Percentiles rank a stretch among this genome's conserved stretches.
Evolutionary conservation across 2,888 invertebrate genomes (phyloP).

Genomic region (Desoria tigrina): DNA sequence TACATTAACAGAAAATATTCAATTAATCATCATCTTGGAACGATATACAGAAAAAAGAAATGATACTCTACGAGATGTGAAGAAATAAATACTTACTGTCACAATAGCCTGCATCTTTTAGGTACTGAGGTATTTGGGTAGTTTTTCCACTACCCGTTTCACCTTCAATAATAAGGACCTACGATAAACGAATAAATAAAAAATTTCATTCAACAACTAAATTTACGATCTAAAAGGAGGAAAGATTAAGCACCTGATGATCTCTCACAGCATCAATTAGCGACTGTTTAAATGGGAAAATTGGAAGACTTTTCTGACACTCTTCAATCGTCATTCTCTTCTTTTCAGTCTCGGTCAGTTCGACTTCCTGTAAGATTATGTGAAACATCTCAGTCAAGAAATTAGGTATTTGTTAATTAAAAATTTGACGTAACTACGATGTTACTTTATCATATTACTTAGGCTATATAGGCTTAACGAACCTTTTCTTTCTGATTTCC

Average conservation of each 20-base stretch:
- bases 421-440: conserved; percentile 5
- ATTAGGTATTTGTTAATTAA: not conserved
- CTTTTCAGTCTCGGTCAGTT: conserved; percentile 69
- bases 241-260: conserved; percentile 72
- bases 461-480: not conserved
- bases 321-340: conserved; percentile 83
- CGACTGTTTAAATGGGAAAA: conserved; percentile 86
- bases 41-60: too few relatives aligned
- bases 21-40: too few relatives aligned
- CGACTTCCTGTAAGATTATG: conserved; percentile 59
- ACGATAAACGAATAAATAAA: conserved; percentile 23
- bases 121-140: conserved; percentile 98
- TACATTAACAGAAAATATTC: conserved; percentile 50
- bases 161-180: conserved; percentile 91
- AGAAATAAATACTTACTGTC: conserved; percentile 45
- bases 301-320: conserved; percentile 87
- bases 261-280: conserved; percentile 87
- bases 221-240: not conserved
- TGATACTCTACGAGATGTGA: not conserved
- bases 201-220: conserved; percentile 3
- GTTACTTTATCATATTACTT: not conserved
- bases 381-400: not conserved
- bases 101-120: conserved; percentile 90
- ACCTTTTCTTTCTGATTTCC: conserved; percentile 63
- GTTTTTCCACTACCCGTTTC: conserved; percentile 99